Percentiles rank a stretch among this genome's conserved stretches.
phyloP scores from a whole-genome alignment of 1,140 invertebrate genomes.

The Oreohelix idahoensis region DNA sequence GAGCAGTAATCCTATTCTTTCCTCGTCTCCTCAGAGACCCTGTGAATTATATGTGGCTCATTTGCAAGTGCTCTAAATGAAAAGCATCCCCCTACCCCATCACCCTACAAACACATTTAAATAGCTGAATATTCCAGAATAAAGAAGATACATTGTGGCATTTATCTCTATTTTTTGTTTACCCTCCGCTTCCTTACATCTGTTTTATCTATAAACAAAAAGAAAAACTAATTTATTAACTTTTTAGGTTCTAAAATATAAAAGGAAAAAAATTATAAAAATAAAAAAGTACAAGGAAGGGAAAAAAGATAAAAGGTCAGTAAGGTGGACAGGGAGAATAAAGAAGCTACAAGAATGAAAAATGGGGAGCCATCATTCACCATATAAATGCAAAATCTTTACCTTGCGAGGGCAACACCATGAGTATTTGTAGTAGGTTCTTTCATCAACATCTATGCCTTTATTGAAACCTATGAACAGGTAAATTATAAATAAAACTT shows the following conservation, averaged over 20 bases:
- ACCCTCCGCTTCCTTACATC: too few species aligned
- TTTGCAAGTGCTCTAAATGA: too few species aligned
- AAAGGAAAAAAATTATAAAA: neutral
- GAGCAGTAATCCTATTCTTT: too few species aligned
- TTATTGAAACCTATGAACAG: conserved; percentile 19
- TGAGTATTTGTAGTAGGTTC: conserved; percentile 22
- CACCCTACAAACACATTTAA: too few species aligned
- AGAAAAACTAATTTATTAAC: neutral
- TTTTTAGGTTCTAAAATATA: neutral
- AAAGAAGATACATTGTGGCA: too few species aligned
- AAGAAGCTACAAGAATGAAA: neutral
- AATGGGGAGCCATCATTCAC: neutral
- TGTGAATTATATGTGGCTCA: too few species aligned
- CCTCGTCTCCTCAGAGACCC: too few species aligned
- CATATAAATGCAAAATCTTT: neutral
- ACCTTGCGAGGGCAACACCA: conserved; percentile 17
- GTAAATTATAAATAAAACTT: too few species aligned
- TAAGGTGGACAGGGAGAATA: neutral
- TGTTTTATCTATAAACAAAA: too few species aligned
- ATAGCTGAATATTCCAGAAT: too few species aligned
- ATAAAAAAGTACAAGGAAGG: neutral
- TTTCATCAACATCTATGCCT: conserved; percentile 20
- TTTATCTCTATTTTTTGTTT: too few species aligned
- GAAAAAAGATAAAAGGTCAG: neutral
- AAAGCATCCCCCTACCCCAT: too few species aligned